Conservation (phyloP, 2,888 invertebrate species). For the Nysson spinosus region DNA sequence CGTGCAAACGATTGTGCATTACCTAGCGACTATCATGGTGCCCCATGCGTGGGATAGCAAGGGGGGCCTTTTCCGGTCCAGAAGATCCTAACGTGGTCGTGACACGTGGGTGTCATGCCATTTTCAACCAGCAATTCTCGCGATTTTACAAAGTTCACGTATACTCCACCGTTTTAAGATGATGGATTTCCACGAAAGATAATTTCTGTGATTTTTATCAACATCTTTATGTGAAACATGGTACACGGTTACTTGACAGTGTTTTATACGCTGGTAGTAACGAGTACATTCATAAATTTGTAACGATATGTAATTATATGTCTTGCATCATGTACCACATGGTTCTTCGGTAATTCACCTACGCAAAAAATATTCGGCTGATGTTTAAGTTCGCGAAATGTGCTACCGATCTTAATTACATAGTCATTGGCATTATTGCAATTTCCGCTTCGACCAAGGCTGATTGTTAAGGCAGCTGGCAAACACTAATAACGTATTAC, state of each 20-base stretch:
- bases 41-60: conserved; percentile 53
- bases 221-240: too few species aligned
- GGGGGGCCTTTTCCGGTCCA: conserved; percentile 41
- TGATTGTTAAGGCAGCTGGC: conserved; percentile 39
- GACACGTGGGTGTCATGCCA: conserved; percentile 50
- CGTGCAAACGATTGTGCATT: conserved; percentile 63
- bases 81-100: conserved; percentile 24
- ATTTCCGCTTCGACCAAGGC: conserved; percentile 46
- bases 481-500: conserved; percentile 44
- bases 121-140: too few species aligned
- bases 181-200: conserved; percentile 31
- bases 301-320: too few species aligned
- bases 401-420: conserved; percentile 40
- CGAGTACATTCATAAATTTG: too few species aligned
- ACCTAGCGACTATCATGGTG: conserved; percentile 46
- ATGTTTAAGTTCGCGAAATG: background rate
- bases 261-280: too few species aligned
- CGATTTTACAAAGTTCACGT: conserved; percentile 1
- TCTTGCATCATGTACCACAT: conserved; percentile 9
- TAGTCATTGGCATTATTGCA: conserved; percentile 41
- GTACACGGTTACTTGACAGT: too few species aligned
- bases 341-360: conserved; percentile 6
- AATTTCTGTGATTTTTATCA: too few species aligned
- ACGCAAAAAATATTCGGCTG: conserved; percentile 6
- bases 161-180: conserved; percentile 13